A percentile compares a stretch with the other conserved stretches of the same genome.
phyloP scores from a whole-genome alignment of 2,888 invertebrate genomes.

The Ormia ochracea region DNA sequence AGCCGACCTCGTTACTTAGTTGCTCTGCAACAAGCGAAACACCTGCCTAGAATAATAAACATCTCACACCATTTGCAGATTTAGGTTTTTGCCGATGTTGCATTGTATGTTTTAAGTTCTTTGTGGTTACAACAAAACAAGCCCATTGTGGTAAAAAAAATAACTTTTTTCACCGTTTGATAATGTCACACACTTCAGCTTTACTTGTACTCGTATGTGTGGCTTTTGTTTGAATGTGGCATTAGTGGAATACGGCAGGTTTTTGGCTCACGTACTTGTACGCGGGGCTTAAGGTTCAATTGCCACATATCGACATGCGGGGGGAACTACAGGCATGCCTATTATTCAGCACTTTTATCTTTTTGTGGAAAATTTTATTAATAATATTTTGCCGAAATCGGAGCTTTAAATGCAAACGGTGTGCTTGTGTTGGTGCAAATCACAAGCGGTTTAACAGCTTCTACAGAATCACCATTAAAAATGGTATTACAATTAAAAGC shows the following conservation, averaged over 20 bases:
- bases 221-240: neutral
- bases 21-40: conserved; percentile 2
- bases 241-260: conserved; percentile 19
- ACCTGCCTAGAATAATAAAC: conserved; percentile 49
- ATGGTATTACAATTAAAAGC: neutral
- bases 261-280: neutral
- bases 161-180: conserved; percentile 7
- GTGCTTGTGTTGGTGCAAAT: too few relatives aligned
- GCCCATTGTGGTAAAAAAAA: conserved; percentile 21
- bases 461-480: too few relatives aligned
- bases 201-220: neutral
- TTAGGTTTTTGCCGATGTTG: conserved; percentile 13
- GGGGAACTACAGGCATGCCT: neutral
- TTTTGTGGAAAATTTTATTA: too few relatives aligned
- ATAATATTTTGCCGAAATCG: too few relatives aligned
- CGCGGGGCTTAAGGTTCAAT: conserved; percentile 38
- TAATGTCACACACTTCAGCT: conserved; percentile 39
- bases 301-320: conserved; percentile 25
- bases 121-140: conserved; percentile 51
- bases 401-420: too few relatives aligned
- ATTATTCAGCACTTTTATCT: conserved; percentile 1
- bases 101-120: neutral
- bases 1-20: conserved; percentile 20
- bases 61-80: conserved; percentile 41
- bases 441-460: too few relatives aligned